Base-by-base conservation (phyloP, 2,113 vertebrate genomes). In the Globicephala melas region DNA sequence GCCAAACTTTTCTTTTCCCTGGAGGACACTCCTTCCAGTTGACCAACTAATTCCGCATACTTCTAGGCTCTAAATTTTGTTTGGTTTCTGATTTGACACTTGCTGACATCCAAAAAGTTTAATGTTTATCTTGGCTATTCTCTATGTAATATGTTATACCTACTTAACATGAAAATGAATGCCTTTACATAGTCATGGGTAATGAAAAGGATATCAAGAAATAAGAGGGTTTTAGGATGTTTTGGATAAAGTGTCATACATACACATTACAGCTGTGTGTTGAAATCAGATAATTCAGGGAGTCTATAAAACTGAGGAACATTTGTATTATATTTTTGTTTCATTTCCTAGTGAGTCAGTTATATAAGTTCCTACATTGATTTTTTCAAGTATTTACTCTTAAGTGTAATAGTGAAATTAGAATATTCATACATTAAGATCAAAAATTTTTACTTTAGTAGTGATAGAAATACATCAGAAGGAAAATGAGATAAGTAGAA, bases 1-100 rank as follows among this genome's bases (percentile, higher is more conserved):
- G 93, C 89, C 79, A 91, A 97, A 92, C 3, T 60, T 76, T 95
- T 92, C 58, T 93, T 96, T 92, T 90, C 74, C 89, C 93, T 20
- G 65, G 53, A 67, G 97, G 90, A 97, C 74, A 87, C 7, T 82
- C 67, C 80, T 94, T 97, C 89, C 89, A 97, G 26, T 88, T 97
- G 94, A 94, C n/a, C 0, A 0, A 71, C 85, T 97, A 62, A 84
- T 95, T 96, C 96, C 77, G 96, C 96, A 85, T 79, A 96, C n/a
- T 98, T 68, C 83, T 96, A 94, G 86, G 86, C 95, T 91, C 77
- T 89, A 67, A 97, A 6, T 7, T 91, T 94, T 53, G 93, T 83
- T 96, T 96, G n/a, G 68, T 91, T 98, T 65, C 47, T 79, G 28
- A 96, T 50, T 70, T 91, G 44, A 92, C 7, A 88, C 28, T 86